Conservation (phyloP, 2,113 vertebrate genomes). For the Natator depressus region DNA sequence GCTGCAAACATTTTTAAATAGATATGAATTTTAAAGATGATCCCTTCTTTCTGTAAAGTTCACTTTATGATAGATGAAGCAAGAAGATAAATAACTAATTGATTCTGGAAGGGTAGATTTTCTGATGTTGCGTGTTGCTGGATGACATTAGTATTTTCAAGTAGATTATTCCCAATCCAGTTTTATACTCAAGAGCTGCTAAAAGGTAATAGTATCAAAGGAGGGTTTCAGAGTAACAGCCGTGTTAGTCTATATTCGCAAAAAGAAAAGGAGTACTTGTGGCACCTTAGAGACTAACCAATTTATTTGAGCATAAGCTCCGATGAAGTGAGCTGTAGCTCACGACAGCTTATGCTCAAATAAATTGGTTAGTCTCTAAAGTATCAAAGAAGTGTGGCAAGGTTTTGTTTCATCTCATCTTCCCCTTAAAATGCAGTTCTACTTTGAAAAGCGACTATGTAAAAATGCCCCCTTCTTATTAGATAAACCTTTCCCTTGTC, state of each 20-base stretch:
- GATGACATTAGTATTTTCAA: neutral
- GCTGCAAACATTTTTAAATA: neutral
- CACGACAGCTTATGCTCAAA: no score
- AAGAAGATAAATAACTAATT: neutral
- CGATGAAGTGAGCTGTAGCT: no score
- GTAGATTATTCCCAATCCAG: neutral
- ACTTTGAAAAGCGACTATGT: neutral
- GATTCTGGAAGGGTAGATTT: neutral
- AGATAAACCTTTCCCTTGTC: neutral
- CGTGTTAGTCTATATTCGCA: no score
- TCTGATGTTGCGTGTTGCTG: neutral
- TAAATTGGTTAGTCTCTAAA: no score
- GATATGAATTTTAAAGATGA: neutral
- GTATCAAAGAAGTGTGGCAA: neutral
- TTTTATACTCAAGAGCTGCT: neutral
- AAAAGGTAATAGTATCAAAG: neutral
- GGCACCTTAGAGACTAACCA: no score
- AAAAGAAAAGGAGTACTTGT: no score
- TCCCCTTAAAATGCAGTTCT: neutral
- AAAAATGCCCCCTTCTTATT: neutral
- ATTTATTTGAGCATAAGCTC: no score
- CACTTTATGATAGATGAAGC: neutral
- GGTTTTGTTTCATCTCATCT: slow-evolving; percentile 4
- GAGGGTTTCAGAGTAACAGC: no score
- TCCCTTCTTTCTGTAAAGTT: neutral